Evolutionary conservation across 2,797 vertebrate species (phyloP), one percentile per base, ranked within the genome.

Genomic region (Sarcophilus harrisii): DNA sequence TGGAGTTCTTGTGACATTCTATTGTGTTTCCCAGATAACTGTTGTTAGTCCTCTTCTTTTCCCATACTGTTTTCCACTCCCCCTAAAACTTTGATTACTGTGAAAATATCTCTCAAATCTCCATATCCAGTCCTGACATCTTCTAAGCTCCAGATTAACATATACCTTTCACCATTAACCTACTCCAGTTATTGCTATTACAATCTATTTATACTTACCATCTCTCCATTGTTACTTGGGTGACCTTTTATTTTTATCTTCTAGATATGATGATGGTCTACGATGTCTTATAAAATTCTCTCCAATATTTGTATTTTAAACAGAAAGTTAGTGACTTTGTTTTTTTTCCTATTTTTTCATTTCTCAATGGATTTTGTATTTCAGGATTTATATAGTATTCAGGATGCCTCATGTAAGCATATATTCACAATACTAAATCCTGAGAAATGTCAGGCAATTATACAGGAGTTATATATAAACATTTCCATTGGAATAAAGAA

Each of bases 311-410:
- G 14, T 90, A 91, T 91, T 89, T 55, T 90, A 8, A 89, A 59
- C 55, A 32, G 32, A 66, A 29, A 92, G 55, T 90, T 18, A 66
- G 30, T 54, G 57, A 45, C n/a, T 62, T 93, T 91, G 62, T 58
- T 73, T 55, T 32, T 49, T 58, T 59, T 18, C 13, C 58, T 73
- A 66, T 21, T 94, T 66, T n/a, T 32, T 38, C 66, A 38, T 95
- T 93, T 95, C 55, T 87, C n/a, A 5, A 81, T 90, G 92, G 55
- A 45, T 89, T 81, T 73, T 95, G 92, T 55, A 95, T 95, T 94
- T 87, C n/a, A 16, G 81, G 38, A 95, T 87, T 90, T 49, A 49
- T 10, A 38, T 49, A 58, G 5, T 92, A 94, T 93, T 38, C 94
- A 91, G 21, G 54, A 62, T 91, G 73, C 57, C 62, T 93, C 81